Evolutionary conservation across 2,797 vertebrate genomes (phyloP), one percentile per base, ranked within the genome.

Genomic region (Oceanodroma leucorhoa): DNA sequence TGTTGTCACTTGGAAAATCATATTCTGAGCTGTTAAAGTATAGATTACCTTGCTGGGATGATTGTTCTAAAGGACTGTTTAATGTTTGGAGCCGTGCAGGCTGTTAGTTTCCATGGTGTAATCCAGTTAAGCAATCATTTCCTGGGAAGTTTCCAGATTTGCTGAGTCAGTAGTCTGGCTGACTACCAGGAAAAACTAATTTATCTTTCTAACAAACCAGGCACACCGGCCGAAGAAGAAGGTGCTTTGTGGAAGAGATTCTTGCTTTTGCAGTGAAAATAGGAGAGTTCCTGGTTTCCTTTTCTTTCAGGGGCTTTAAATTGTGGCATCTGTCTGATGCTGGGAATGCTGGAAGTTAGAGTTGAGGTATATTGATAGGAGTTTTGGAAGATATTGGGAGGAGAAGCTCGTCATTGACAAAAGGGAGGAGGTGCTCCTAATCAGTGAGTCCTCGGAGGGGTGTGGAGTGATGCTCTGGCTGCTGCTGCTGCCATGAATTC

Each of bases 101-200:
- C 96, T 95, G 78, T 94, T 89, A 97, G 92, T 98, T 98, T 98
- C 97, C 98, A 98, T 98, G 95, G 90, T 97, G 97, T 98, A 98
- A 98, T 98, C 95, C 97, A 95, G 92, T 96, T 97, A 97, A 98
- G 96, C 95, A 97, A 79, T 97, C 96, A 84, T 97, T 98, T 98
- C 97, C 97, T 98, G 97, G 97, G 96, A 96, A 93, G 72, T 79
- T 95, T 98, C 97, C 97, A 98, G 73, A 69, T 73, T 96, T 98
- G 95, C 96, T 97, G 93, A 97, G 96, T 97, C 96, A 97, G 96
- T 95, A 93, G 89, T 95, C 96, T 97, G 94, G 90, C 95, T 87
- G 77, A 61, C 80, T 88, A 93, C 89, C 78, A 90, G 91, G 95
- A 96, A 97, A 97, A 97, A 94, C 69, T 79, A 90, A 96, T 94